phyloP scores from a whole-genome alignment of 2,113 vertebrate genomes.

The Ciconia maguari region DNA sequence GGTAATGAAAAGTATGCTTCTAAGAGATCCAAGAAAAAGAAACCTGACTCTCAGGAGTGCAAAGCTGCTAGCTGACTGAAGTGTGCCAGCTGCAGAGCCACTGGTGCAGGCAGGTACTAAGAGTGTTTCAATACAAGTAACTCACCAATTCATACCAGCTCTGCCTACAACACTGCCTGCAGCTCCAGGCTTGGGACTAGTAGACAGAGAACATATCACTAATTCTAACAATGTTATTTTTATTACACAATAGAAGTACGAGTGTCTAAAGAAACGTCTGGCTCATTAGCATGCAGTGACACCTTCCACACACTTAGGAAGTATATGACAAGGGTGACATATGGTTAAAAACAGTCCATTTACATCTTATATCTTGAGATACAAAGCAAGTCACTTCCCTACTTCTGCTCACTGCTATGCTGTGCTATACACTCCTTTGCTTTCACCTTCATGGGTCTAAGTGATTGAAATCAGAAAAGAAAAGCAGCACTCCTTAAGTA shows the following conservation, averaged over 20 bases:
- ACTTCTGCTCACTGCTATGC: not conserved
- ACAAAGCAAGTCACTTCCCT: not conserved
- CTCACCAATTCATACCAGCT: not conserved
- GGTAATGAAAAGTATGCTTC: not conserved
- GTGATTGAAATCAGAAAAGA: not conserved
- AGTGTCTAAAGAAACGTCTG: not conserved
- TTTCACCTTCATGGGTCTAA: not conserved
- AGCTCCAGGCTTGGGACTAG: not conserved
- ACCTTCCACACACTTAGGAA: not conserved
- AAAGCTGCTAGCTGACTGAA: not conserved
- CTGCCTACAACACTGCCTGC: not conserved
- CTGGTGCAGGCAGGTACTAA: not conserved
- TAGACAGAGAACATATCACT: fast-evolving
- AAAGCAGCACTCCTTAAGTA: not conserved
- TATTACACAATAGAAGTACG: not conserved
- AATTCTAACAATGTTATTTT: not conserved
- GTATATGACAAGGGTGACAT: not conserved
- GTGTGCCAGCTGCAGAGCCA: fast-evolving
- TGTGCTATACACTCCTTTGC: not conserved
- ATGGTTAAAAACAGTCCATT: not conserved
- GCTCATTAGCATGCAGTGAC: not conserved
- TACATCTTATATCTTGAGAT: not conserved
- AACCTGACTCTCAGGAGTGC: not conserved
- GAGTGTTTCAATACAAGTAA: not conserved
- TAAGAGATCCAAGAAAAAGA: not conserved